Base-by-base conservation (phyloP, 2,113 vertebrate genomes). In the Myanophis thanlyinensis region DNA sequence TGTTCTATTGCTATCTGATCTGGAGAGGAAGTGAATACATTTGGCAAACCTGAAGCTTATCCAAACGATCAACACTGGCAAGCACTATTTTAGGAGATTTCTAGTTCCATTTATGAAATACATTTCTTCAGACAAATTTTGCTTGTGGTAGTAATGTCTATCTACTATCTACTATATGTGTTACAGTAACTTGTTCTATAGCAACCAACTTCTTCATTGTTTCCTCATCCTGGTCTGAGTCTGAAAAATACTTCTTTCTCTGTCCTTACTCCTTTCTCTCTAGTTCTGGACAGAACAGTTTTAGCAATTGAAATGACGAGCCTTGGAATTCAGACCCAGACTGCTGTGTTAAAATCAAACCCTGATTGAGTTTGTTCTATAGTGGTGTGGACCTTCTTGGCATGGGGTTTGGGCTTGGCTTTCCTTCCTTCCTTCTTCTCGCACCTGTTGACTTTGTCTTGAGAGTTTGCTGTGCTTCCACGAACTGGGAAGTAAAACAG, bases 301-400 rank as follows among this genome's bases (percentile, higher is more conserved):
- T 88, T 0, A 27, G 80, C 85, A 86, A 92, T 27, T 93, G 86
- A 23, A 85, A 2, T 88, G 0, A 5, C 0, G 0, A 2, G 0
- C 0, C 0, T 4, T 5, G 35, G 10, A 80, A 47, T 91, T 99
- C 98, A 99, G 93, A 99, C 99, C 99, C 99, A 99, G 44, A 99
- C 99, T 47, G 98, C 99, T 73, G 99, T 99, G 95, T 99, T 98
- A 95, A 99, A 98, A 95, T 99, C 99, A 97, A 99, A 99, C 89
- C 98, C 97, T 0, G 98, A 96, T 87, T 97, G 97, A 96, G 96
- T 90, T 96, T 95, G 97, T 93, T 97, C 96, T 90, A 94, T 91
- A 91, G 96, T 46, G 12, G 96, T 96, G 3, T 97, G 97, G 90
- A 95, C 95, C 94, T 97, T 97, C 95, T 96, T 96, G 94, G 93